These are phyloP conservation scores for Peromyscus melanophrys DNA, from an alignment of 2,797 vertebrate genomes.

Conservation along the genomic window DNA sequence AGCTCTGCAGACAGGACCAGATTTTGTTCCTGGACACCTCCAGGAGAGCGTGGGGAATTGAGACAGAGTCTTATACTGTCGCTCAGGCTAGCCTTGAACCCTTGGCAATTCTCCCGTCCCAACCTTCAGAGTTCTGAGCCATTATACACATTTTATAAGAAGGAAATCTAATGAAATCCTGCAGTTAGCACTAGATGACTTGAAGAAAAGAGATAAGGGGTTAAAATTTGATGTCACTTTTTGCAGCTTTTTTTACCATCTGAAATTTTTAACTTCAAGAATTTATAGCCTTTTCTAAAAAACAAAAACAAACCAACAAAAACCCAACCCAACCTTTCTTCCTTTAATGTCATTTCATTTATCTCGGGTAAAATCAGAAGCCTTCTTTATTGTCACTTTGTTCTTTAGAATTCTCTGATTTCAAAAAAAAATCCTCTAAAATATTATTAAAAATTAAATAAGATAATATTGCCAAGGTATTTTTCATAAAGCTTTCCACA, in stretches of 20 bases:
- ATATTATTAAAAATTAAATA: constrained; percentile 80
- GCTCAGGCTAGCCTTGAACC: not conserved
- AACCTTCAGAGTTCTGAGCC: not conserved
- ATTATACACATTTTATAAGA: not conserved
- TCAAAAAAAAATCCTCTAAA: constrained; percentile 53
- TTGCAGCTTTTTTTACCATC: not conserved
- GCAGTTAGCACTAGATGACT: not conserved
- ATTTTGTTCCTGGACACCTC: not conserved
- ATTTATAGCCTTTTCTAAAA: constrained; percentile 15
- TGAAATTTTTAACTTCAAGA: not conserved
- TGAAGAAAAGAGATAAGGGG: not conserved
- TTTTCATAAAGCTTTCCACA: constrained; percentile 72
- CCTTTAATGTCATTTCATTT: constrained; percentile 51
- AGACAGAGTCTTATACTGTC: not conserved
- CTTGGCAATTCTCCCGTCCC: not conserved
- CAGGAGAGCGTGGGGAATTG: not conserved
- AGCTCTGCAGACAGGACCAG: not conserved
- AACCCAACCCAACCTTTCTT: not conserved
- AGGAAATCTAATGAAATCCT: constrained; percentile 17
- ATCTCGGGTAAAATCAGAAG: constrained; percentile 50
- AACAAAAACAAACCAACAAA: not conserved
- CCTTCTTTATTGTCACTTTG: constrained; percentile 61
- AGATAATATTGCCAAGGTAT: constrained; percentile 63
- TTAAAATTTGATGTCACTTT: not conserved
- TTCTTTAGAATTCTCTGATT: constrained; percentile 60